phyloP scores from a whole-genome alignment of 2,113 vertebrate genomes.

The Planiliza haematocheilus region DNA sequence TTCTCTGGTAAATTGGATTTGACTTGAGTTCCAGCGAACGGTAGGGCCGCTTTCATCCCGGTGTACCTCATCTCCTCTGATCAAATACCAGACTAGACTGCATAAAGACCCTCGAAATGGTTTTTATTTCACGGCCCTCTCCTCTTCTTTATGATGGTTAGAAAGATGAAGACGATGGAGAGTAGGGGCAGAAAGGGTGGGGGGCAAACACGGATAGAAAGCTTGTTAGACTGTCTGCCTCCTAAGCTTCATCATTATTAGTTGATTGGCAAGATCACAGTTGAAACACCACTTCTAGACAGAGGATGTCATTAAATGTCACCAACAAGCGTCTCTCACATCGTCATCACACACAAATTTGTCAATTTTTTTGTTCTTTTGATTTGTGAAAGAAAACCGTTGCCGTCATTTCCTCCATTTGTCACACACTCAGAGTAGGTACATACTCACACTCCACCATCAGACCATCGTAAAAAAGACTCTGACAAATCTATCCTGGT shows the following conservation, averaged over 20 bases:
- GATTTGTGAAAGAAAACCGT: constrained; percentile 11
- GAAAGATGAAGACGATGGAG: neutral
- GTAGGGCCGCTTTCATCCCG: constrained; percentile 41
- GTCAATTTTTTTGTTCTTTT: constrained; percentile 3
- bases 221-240: constrained; percentile 31
- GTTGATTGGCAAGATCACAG: constrained; percentile 28
- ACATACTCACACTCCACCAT: neutral
- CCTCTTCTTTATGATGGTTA: constrained; percentile 8
- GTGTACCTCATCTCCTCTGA: constrained; percentile 44
- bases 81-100: constrained; percentile 28
- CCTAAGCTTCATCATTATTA: constrained; percentile 18
- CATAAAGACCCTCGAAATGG: constrained; percentile 22
- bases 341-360: neutral
- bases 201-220: neutral
- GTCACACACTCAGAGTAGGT: neutral
- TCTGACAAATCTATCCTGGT: constrained; percentile 20
- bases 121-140: constrained; percentile 47
- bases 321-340: neutral
- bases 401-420: neutral
- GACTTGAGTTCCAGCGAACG: constrained; percentile 2
- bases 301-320: constrained; percentile 24
- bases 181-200: neutral
- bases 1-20: constrained; percentile 19
- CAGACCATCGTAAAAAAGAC: constrained; percentile 11
- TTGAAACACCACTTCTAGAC: constrained; percentile 16